phyloP scores from a whole-genome alignment of 2,888 invertebrate species.

The Carpatolechia fugitivella region DNA sequence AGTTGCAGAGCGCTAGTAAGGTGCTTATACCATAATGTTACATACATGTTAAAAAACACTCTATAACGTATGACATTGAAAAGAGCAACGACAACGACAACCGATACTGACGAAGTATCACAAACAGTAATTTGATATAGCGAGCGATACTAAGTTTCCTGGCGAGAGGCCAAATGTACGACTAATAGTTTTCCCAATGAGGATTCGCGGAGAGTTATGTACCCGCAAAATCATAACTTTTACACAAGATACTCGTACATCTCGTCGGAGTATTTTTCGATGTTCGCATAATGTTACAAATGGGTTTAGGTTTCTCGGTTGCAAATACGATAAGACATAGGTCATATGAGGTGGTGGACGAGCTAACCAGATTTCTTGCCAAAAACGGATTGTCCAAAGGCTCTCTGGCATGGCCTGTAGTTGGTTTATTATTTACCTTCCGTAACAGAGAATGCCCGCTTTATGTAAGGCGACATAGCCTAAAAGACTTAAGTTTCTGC shows the following conservation, averaged over 20 bases:
- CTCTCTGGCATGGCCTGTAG: too few relatives aligned
- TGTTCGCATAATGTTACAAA: not conserved
- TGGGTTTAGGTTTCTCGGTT: not conserved
- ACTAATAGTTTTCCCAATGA: constrained; percentile 9
- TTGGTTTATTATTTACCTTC: not conserved
- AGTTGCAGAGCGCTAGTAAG: too few relatives aligned
- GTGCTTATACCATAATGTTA: too few relatives aligned
- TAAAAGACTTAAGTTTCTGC: not conserved
- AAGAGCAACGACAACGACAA: not conserved
- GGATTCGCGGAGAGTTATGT: not conserved
- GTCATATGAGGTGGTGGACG: not conserved
- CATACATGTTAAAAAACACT: too few relatives aligned
- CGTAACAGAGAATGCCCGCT: not conserved
- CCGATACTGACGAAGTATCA: not conserved
- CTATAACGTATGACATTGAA: too few relatives aligned
- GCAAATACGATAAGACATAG: too few relatives aligned
- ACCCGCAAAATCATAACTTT: constrained; percentile 7
- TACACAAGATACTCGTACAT: not conserved
- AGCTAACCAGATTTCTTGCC: not conserved
- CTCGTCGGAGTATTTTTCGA: not conserved
- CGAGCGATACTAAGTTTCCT: constrained; percentile 3
- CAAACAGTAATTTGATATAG: not conserved
- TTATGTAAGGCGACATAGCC: not conserved
- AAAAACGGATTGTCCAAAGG: too few relatives aligned
- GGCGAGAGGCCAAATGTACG: not conserved